Base-by-base conservation (phyloP, 2,797 vertebrate genomes). In the Pogonophryne albipinna region DNA sequence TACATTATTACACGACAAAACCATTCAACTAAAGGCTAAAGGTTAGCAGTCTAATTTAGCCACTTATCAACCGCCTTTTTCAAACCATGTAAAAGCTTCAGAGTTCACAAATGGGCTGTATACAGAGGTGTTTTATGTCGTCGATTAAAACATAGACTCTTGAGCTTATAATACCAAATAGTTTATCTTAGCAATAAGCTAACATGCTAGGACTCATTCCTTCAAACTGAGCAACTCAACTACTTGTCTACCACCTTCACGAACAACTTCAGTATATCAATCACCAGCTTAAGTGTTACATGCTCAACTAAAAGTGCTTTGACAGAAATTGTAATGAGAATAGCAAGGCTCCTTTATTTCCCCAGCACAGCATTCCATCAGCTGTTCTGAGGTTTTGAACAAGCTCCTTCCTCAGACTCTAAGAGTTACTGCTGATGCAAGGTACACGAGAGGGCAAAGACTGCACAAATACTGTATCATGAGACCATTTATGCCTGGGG, bases 401-500 rank as follows among this genome's bases (percentile, higher is more conserved):
- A 47, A 27, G 34, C 12, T 55, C 45, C 46, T 17, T 55, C 19
- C 56, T 17, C 34, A 46, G 51, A 11, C 27, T 56, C 34, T 14
- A 49, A 31, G 34, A 34, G 4, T 14, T 47, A 20, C 41, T 4
- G 59, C 61, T 58, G 46, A 45, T 20, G 16, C 2, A 41, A 78
- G 68, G 27, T 11, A 20, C 56, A 50, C 17, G 44, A 64, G 0
- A 49, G 45, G 46, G 31, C 44, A 59, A 59, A 64, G 62, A 47
- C 62, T 13, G 16, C 49, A 67, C 71, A 63, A 51, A 74, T 16
- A 47, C 52, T 56, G n/a, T 7, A 52, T 59, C 44, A 69, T 55
- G 34, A 79, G 76, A 59, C 53, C 4, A 1, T 51, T 59, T 76
- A 67, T 46, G 61, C 64, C 76, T n/a, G 46, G 57, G 71, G 46